These are phyloP conservation scores for Pangasius krempfi DNA, from an alignment of 2,797 vertebrate species.

Conservation along the genomic window DNA sequence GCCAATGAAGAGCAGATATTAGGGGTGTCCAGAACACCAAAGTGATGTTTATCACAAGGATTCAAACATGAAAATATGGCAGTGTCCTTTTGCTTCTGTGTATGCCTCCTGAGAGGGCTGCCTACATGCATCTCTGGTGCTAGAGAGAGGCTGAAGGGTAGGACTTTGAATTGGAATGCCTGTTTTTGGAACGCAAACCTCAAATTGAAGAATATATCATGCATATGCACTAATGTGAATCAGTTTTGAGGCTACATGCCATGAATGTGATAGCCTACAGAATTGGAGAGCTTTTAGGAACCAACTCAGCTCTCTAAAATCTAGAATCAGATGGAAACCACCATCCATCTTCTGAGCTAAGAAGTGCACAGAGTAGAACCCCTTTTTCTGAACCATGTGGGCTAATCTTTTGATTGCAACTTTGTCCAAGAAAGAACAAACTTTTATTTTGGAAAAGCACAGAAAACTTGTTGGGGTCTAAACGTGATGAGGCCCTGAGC, in stretches of 20 bases:
- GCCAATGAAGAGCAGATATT: background rate
- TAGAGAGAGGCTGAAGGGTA: no score
- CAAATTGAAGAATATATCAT: background rate
- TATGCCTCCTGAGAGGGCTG: no score
- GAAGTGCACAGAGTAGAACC: background rate
- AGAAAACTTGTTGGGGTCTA: background rate
- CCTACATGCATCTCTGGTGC: no score
- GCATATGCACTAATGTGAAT: background rate
- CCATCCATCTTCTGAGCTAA: background rate
- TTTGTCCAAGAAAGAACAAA: background rate
- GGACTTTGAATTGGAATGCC: background rate
- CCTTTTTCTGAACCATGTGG: background rate
- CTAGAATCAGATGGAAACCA: no score
- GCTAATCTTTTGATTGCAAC: no score
- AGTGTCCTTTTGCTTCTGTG: background rate
- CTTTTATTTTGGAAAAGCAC: background rate
- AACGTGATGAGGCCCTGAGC: no score
- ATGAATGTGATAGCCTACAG: background rate
- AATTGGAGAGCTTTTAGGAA: background rate
- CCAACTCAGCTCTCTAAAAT: background rate
- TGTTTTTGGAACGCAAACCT: background rate
- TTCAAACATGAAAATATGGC: background rate
- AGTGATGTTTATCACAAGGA: background rate
- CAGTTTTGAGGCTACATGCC: background rate
- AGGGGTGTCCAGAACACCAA: background rate